phyloP scores from a whole-genome alignment of 2,797 vertebrate species.

The Neosalanx taihuensis region DNA sequence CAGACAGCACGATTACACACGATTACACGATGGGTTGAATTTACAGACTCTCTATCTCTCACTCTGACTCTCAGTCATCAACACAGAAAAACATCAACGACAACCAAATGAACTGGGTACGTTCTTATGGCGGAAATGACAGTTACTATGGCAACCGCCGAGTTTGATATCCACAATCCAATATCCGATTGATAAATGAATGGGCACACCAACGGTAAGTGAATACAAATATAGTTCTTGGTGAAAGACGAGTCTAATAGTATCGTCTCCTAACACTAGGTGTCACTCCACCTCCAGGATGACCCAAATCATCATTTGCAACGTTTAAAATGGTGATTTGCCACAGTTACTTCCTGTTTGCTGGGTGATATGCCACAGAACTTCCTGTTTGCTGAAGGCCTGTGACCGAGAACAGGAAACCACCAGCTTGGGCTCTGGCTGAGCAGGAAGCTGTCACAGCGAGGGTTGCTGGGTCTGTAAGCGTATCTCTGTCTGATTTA shows the following conservation, averaged over 20 bases:
- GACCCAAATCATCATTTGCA: background rate
- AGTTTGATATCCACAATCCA: background rate
- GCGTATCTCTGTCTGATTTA: background rate
- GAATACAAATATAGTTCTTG: background rate
- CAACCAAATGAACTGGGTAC: background rate
- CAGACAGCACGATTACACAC: background rate
- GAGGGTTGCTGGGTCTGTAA: background rate
- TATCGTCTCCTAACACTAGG: background rate
- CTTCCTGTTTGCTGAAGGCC: background rate
- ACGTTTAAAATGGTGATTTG: slow-evolving; percentile 11
- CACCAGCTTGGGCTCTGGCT: background rate
- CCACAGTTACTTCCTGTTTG: background rate
- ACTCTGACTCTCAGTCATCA: slow-evolving; percentile 1
- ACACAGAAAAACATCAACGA: background rate
- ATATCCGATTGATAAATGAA: background rate
- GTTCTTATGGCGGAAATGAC: background rate
- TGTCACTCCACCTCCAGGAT: background rate
- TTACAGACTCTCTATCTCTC: background rate
- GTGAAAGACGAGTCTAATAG: background rate
- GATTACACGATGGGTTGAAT: background rate
- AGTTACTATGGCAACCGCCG: slow-evolving; percentile 21
- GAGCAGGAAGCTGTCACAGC: slow-evolving; percentile 9
- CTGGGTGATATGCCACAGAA: background rate
- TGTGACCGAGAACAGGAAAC: slow-evolving; percentile 11
- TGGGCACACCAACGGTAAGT: background rate